A percentile compares a stretch with the other conserved stretches of the same genome.
Evolutionary conservation across 2,797 vertebrate genomes (phyloP).

Genomic region (Brachyrhaphis roseni): DNA sequence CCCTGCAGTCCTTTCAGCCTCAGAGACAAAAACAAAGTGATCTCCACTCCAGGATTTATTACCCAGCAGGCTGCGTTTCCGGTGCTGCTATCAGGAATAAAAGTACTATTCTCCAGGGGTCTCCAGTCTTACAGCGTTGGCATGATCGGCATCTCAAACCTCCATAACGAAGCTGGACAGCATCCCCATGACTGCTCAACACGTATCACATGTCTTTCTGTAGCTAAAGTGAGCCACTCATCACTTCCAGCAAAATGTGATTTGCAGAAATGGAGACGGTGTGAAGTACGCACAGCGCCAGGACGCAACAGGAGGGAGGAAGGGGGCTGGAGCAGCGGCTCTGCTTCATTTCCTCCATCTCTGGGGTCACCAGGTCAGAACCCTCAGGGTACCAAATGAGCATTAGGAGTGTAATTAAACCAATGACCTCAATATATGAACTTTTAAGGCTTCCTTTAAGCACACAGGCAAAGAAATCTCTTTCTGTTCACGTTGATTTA

Average conservation of each 20-base stretch:
- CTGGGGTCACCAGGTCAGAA: slow-evolving; percentile 61
- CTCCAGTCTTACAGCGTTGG: slow-evolving; percentile 39
- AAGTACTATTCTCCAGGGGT: slow-evolving; percentile 67
- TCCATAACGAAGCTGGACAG: slow-evolving; percentile 65
- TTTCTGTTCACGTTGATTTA: background rate
- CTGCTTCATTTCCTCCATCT: slow-evolving; percentile 64
- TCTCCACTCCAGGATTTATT: slow-evolving; percentile 28
- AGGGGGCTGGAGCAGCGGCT: slow-evolving; percentile 21
- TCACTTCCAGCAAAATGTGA: slow-evolving; percentile 37
- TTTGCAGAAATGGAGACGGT: slow-evolving; percentile 13
- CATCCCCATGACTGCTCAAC: slow-evolving; percentile 45
- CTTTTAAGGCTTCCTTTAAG: slow-evolving; percentile 18
- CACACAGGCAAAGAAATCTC: slow-evolving; percentile 10
- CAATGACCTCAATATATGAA: slow-evolving; percentile 33
- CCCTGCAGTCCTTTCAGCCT: slow-evolving; percentile 15
- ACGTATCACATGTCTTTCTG: slow-evolving; percentile 58
- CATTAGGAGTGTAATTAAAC: slow-evolving; percentile 57
- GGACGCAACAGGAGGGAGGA: background rate
- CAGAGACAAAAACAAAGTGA: slow-evolving; percentile 51
- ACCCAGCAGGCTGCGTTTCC: slow-evolving; percentile 53
- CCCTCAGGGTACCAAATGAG: slow-evolving; percentile 46
- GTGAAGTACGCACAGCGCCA: slow-evolving; percentile 4
- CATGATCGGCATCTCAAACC: slow-evolving; percentile 68
- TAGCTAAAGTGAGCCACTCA: slow-evolving; percentile 26
- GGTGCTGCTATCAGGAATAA: slow-evolving; percentile 59